Base-by-base conservation (phyloP, 2,888 invertebrate species). In the Actias luna region DNA sequence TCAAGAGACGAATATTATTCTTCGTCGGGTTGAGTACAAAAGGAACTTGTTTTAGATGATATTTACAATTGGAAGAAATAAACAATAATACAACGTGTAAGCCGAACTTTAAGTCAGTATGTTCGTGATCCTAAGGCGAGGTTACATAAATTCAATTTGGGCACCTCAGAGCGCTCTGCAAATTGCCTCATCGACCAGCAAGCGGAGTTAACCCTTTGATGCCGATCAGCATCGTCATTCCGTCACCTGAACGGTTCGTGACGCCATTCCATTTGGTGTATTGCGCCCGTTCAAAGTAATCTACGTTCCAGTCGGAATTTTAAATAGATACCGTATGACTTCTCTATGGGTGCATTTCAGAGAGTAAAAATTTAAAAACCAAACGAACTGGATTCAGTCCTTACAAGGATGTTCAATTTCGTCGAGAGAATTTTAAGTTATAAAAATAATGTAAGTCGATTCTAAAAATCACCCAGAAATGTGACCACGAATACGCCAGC, bases 121-220 rank as follows among this genome's bases (percentile, higher is more conserved):
- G 72, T 81, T 68, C 59, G 63, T 60, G 61, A 70, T 70, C 69
- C 74, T 67, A 80, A 79, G 77, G 79, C 74, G 79, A 80, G 82
- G 85, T 86, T 84, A 85, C 83, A 88, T 87, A 87, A 89, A 90
- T 89, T 91, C 84, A 88, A 89, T 89, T 89, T 80, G 77, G 78
- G 76, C 79, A 84, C 83, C 83, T 88, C 85, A 79, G 84, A 85
- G 87, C 81, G 82, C 75, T 78, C 77, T 77, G 82, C 83, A 86
- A 89, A 89, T 89, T 89, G 88, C 80, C 82, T 80, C 79, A 71
- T 76, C 78, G 78, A 74, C 81, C 79, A 80, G 80, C 75, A 72
- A 80, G 72, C 75, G 71, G 68, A 82, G 80, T 78, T 79, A 80
- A 78, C 83, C 83, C 87, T 90, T 89, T 89, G 88, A 87, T 68